Evolutionary conservation across 1,140 invertebrate genomes (phyloP), one percentile per base, ranked within the genome.

Genomic region (Hyles euphorbiae): DNA sequence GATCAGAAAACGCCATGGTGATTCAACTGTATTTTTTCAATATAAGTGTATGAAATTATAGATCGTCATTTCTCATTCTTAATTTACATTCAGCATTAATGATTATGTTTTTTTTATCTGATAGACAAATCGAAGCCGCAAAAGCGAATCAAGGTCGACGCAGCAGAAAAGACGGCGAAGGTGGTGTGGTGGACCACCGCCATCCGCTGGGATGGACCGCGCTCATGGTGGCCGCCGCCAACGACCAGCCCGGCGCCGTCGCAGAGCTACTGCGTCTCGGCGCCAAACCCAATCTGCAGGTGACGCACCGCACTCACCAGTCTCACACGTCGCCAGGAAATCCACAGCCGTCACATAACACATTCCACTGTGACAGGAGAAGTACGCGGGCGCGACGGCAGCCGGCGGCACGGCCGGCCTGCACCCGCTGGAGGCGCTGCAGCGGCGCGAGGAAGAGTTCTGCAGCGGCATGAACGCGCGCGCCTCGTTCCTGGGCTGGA

Each of bases 121-220:
- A 52, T 36, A 83, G 81, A 45, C 78, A 81, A 60, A 49, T 81
- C 2, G 76, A 72, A 51, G 58, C 60, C 0, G 32, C 50, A 22
- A 56, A 34, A 12, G 58, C 56, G 2, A 53, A 8, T 12, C 47
- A 52, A 22, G 32, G 40, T 34, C 45, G 54, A 3, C 44, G 33
- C 12, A 48, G 49, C 7, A 52, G 73, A 12, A 70, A 76, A 56
- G 47, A 48, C 32, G 45, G 43, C 70, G 11, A 72, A 61, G 52
- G 72, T 65, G 84, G 81, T 9, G 77, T 91, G 77, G 89, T 93
- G 5, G 94, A 95, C 86, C 63, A 68, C 51, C 87, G 93, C 2
- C 95, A 96, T 86, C 60, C 87, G 11, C 88, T 97, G 36, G 96
- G 97, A 44, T 98, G 96, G 96, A 97, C 95, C 50, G 91, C 95